A percentile compares a stretch with the other conserved stretches of the same genome.
These are phyloP conservation scores for Schizotus pectinicornis DNA, from an alignment of 2,888 invertebrate species.

Conservation along the genomic window DNA sequence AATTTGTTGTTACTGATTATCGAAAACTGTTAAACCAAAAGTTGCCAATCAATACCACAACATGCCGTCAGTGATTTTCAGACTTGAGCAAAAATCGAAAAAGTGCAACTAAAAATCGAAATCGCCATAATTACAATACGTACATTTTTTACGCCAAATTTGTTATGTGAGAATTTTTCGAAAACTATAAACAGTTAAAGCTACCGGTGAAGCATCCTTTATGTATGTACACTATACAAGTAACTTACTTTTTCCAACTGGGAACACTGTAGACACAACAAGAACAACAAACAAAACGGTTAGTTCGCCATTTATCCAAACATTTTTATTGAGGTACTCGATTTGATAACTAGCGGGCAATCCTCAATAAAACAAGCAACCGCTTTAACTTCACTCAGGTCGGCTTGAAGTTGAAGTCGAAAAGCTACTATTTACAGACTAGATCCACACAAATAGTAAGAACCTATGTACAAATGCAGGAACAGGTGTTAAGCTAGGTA, in stretches of 20 bases:
- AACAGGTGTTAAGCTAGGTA: constrained; percentile 7
- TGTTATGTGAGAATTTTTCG: too few species aligned
- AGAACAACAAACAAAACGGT: constrained; percentile 43
- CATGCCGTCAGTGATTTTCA: constrained; percentile 13
- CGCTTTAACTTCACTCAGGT: too few species aligned
- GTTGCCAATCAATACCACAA: constrained; percentile 1
- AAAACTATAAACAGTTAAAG: constrained; percentile 10
- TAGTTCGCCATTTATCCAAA: constrained; percentile 24
- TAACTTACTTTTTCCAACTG: constrained; percentile 59
- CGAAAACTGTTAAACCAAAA: not conserved
- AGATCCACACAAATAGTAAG: not conserved
- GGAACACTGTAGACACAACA: constrained; percentile 52
- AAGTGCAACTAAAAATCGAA: constrained; percentile 3
- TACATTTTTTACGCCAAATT: too few species aligned
- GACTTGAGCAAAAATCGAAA: constrained; percentile 1
- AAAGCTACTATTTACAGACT: constrained; percentile 3
- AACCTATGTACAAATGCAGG: constrained; percentile 18
- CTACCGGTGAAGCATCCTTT: constrained; percentile 13
- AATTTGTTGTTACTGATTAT: constrained; percentile 1
- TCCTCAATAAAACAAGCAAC: constrained; percentile 9
- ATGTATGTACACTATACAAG: constrained; percentile 37
- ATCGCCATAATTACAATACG: too few species aligned
- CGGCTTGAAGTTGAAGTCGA: not conserved
- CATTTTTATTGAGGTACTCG: constrained; percentile 24
- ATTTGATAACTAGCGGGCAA: constrained; percentile 1